A percentile compares a stretch with the other conserved stretches of the same genome.
Conservation (phyloP, 2,888 invertebrate species). For the Tachina fera region DNA sequence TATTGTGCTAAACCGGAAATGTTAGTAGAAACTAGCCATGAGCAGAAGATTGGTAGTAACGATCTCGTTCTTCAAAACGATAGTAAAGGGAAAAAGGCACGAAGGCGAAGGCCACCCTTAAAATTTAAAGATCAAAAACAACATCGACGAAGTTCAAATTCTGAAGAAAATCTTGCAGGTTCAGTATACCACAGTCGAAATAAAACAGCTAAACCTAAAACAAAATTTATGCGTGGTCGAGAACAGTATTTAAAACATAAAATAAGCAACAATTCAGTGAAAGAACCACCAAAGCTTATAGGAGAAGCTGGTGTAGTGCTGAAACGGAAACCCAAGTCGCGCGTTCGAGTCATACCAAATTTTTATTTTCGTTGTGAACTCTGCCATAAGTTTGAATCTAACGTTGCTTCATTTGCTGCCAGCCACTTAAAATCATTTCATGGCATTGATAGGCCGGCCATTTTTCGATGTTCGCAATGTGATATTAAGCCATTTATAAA, state of each 20-base stretch:
- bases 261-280: conserved; percentile 66
- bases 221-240: conserved; percentile 54
- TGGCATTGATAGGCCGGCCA: conserved; percentile 64
- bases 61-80: background rate
- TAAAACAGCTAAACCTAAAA: conserved; percentile 64
- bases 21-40: conserved; percentile 55
- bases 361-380: conserved; percentile 67
- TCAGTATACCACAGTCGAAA: conserved; percentile 60
- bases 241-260: conserved; percentile 70
- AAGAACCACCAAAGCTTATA: conserved; percentile 65
- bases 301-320: conserved; percentile 63
- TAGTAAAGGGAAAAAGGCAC: conserved; percentile 24
- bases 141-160: background rate
- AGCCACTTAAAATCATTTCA: conserved; percentile 62
- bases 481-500: conserved; percentile 68
- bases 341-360: conserved; percentile 68
- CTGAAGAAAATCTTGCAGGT: conserved; percentile 38
- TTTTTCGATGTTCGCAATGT: conserved; percentile 62
- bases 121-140: conserved; percentile 30
- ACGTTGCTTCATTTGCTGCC: conserved; percentile 65
- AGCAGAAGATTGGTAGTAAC: background rate
- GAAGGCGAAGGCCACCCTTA: conserved; percentile 20
- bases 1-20: conserved; percentile 60
- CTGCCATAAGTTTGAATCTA: conserved; percentile 68
- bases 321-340: conserved; percentile 67